Evolutionary conservation across 2,888 invertebrate species (phyloP), one percentile per base, ranked within the genome.

Genomic region (Folsomia manolachei): DNA sequence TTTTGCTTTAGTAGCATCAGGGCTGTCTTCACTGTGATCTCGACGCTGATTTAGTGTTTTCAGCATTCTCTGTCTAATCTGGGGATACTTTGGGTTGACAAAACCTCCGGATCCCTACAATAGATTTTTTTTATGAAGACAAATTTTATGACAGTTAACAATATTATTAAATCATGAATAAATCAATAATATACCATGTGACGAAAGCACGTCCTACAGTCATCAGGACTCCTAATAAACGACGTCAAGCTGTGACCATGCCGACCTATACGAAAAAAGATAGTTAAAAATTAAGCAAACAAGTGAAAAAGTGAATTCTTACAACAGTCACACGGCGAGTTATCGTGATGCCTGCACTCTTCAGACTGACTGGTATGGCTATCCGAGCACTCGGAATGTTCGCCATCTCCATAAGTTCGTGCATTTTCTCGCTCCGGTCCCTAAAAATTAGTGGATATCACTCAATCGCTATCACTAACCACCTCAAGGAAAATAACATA

Each of bases 301-400:
- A 14, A 60, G 60, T 21, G 21, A 62, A 69, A 9, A 63, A 4
- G 9, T 63, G 19, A 63, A n/a, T 19, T 21, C 71, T 71, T 71
- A 71, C 71, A 71, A n/a, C 71, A 71, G 39, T 71, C 71, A 39
- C 71, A 71, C 11, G 66, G 51, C 11, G 71, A 18, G n/a, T n/a
- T 56, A 4, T 56, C 56, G 7, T 56, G 56, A n/a, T 56, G 56
- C 4, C 19, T 7, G n/a, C 56, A 56, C n/a, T 56, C 51, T n/a
- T 71, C 71, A 0, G 52, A 24, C 9, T 71, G 71, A n/a, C 61
- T 19, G n/a, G n/a, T n/a, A n/a, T n/a, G n/a, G n/a, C n/a, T n/a
- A n/a, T n/a, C n/a, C 1, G 53, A 63, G 23, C 65, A 66, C 23
- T 52, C 51, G 18, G 27, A 66, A 11, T 66, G 66, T 11, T 39